Conservation (phyloP, 2,888 invertebrate species). For the Drosophila niveifrons region DNA sequence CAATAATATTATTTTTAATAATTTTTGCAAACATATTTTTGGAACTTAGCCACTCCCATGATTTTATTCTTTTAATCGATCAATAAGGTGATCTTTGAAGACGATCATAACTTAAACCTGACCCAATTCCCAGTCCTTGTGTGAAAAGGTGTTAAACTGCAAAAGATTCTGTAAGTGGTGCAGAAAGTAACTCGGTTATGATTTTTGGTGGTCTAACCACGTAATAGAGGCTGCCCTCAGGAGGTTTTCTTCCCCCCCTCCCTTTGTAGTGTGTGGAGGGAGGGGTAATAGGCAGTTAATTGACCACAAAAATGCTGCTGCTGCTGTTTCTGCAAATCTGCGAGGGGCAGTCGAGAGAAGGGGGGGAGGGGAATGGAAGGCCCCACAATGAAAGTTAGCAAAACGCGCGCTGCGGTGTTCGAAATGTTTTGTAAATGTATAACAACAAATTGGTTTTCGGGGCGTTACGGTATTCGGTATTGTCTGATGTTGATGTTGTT, state of each 20-base stretch:
- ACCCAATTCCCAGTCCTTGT: background rate
- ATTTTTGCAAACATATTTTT: too few relatives aligned
- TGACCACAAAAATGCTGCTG: constrained; percentile 72
- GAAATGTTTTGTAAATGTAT: constrained; percentile 67
- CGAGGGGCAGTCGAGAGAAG: background rate
- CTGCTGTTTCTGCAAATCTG: constrained; percentile 4
- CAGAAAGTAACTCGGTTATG: background rate
- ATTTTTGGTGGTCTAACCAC: constrained; percentile 9
- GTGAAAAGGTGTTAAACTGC: background rate
- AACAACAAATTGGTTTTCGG: constrained; percentile 74
- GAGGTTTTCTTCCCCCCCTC: constrained; percentile 4
- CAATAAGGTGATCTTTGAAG: too few relatives aligned
- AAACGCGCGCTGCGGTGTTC: constrained; percentile 17
- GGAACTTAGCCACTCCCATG: too few relatives aligned
- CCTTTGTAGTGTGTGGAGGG: too few relatives aligned
- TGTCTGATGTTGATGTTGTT: constrained; percentile 15
- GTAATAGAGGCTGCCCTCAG: constrained; percentile 2
- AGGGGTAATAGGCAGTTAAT: constrained; percentile 56
- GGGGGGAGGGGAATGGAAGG: too few relatives aligned
- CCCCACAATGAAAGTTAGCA: constrained; percentile 66
- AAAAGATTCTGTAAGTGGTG: background rate
- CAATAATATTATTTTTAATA: too few relatives aligned
- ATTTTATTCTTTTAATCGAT: too few relatives aligned
- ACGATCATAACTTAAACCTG: background rate
- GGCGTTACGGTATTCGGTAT: constrained; percentile 61